Evolutionary conservation across 2,797 vertebrate species (phyloP), one percentile per base, ranked within the genome.

Genomic region (Schizopygopsis pylzovi): DNA sequence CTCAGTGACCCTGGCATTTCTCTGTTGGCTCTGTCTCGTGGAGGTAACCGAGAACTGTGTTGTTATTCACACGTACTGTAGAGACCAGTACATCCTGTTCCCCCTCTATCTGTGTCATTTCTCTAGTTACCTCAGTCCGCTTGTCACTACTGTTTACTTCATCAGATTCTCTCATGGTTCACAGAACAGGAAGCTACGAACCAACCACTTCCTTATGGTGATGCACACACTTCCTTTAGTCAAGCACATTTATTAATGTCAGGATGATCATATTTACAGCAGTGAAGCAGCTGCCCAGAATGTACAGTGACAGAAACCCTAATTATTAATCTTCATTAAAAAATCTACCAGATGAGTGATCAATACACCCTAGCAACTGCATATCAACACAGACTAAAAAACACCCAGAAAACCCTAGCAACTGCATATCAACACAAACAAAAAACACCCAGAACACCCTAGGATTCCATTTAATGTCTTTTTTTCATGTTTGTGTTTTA

Each of bases 1-100:
- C 95, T 99, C 90, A 99, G 98, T 0, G 97, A 99, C 81, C 97
- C 97, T 0, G 98, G 98, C 0, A 95, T 99, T 54, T 92, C 95
- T 25, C 92, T 97, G 16, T 91, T 92, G 0, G 95, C 95, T n/a
- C 97, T 99, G 10, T 96, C 96, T 77, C 94, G 94, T 49, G 96
- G 97, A 93, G 98, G 98, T 99, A 85, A 71, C 7, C 0, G 6
- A 68, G 16, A 39, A 41, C 1, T 41, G 54, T 47, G 15, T 54
- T 78, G 47, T 49, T 68, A 54, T 82, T 82, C 49, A 43, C 37
- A 33, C 1, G 15, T 72, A 9, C n/a, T 47, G 25, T 59, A 7
- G 11, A 25, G 33, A 61, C 6, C 18, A 85, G 83, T 16, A 83
- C 86, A 84, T 52, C 59, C 10, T 88, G 70, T 79, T 20, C 65